Percentiles rank a stretch among this genome's conserved stretches.
phyloP scores from a whole-genome alignment of 2,888 invertebrate genomes.

The Latrodectus hesperus region DNA sequence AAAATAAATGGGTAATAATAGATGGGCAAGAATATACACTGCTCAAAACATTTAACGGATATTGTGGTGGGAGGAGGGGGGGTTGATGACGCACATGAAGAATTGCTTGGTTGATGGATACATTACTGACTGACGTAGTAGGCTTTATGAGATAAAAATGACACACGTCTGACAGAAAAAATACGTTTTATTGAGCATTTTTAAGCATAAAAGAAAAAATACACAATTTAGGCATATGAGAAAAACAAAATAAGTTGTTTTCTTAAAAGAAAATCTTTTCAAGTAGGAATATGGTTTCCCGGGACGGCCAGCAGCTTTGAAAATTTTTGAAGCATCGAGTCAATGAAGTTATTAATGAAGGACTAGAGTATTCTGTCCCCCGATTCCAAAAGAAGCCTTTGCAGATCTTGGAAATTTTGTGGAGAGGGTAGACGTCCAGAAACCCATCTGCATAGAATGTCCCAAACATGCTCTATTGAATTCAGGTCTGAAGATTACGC shows the following conservation, averaged over 20 bases:
- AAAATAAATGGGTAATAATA: no score
- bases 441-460: no score
- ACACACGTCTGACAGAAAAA: background rate
- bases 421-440: no score
- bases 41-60: background rate
- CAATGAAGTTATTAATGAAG: conserved; percentile 11
- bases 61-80: background rate
- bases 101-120: background rate
- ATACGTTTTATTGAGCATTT: background rate
- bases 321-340: background rate
- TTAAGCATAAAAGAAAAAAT: background rate
- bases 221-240: background rate
- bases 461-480: no score
- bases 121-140: background rate
- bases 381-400: background rate
- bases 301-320: background rate
- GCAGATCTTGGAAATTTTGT: no score
- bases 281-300: background rate
- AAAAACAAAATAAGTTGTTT: background rate
- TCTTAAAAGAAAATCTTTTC: background rate
- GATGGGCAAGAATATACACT: background rate
- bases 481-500: no score
- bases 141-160: background rate
- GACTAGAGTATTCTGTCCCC: conserved; percentile 1
- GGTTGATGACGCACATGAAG: background rate